Conservation (phyloP, 1,140 invertebrate species). For the Drosophila pachea region DNA sequence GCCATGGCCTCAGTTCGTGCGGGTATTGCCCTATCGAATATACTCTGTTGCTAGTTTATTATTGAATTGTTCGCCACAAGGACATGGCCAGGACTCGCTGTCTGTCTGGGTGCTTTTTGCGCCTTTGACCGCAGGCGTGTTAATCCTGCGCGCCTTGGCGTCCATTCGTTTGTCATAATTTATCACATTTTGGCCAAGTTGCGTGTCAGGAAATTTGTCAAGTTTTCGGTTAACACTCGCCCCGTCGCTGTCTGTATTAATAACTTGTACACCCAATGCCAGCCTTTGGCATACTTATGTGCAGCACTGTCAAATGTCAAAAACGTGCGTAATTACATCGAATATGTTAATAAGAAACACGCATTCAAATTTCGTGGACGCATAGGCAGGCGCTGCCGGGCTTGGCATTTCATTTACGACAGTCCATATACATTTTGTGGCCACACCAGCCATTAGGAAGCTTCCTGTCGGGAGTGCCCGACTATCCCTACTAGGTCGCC, state of each 20-base stretch:
- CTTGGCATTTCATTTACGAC: constrained; percentile 59
- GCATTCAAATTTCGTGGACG: constrained; percentile 63
- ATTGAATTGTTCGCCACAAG: constrained; percentile 41
- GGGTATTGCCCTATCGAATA: neutral
- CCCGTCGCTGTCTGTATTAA: constrained; percentile 36
- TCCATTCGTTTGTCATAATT: constrained; percentile 74
- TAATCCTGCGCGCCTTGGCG: constrained; percentile 54
- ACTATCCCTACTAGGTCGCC: no score
- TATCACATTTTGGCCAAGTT: constrained; percentile 65
- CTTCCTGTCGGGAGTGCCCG: no score
- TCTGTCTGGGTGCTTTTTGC: constrained; percentile 14
- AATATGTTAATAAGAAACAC: constrained; percentile 66
- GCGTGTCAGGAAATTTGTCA: constrained; percentile 56
- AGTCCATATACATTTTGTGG: constrained; percentile 56
- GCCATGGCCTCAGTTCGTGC: neutral
- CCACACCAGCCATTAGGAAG: constrained; percentile 9
- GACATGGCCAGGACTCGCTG: constrained; percentile 18
- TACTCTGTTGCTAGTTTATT: constrained; percentile 16
- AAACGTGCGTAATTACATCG: constrained; percentile 73
- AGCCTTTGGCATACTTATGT: constrained; percentile 19
- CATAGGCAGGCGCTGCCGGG: constrained; percentile 7
- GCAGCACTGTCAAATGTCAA: constrained; percentile 60
- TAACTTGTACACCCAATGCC: constrained; percentile 14
- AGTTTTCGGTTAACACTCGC: constrained; percentile 27
- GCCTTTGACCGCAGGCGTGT: constrained; percentile 32